Evolutionary conservation across 2,113 vertebrate genomes (phyloP).

Genomic region (Guaruba guarouba): DNA sequence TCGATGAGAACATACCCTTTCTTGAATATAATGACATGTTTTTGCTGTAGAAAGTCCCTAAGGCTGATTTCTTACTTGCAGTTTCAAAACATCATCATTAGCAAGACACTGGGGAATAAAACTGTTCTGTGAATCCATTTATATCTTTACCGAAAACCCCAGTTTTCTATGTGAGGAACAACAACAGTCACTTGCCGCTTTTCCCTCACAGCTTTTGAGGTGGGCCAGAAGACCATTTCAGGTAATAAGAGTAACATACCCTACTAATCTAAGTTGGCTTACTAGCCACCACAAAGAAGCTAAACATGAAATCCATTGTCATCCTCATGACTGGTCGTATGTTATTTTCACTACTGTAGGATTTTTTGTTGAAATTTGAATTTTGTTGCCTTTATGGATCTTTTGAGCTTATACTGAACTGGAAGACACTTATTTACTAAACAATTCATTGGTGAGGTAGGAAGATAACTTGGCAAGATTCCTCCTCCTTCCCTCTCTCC

Average conservation of each 20-base stretch:
- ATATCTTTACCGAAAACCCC: constrained; percentile 28
- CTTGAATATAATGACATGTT: constrained; percentile 63
- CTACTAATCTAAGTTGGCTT: not conserved
- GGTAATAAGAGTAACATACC: not conserved
- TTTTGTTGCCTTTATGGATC: not conserved
- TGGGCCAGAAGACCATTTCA: constrained; percentile 22
- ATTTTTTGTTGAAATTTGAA: not conserved
- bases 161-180: not conserved
- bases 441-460: not conserved
- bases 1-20: constrained; percentile 29
- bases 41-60: constrained; percentile 47
- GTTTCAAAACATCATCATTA: constrained; percentile 55
- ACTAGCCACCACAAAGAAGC: not conserved
- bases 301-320: constrained; percentile 29
- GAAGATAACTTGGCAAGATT: not conserved
- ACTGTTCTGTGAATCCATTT: constrained; percentile 11
- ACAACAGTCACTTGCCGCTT: not conserved
- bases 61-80: constrained; percentile 35
- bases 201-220: constrained; percentile 15
- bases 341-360: not conserved
- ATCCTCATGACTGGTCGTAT: not conserved
- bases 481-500: not conserved
- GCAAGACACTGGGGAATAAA: constrained; percentile 34
- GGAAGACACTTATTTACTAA: constrained; percentile 25
- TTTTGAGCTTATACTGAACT: not conserved